Base-by-base conservation (phyloP, 2,888 invertebrate genomes). In the Antheraea yamamai region DNA sequence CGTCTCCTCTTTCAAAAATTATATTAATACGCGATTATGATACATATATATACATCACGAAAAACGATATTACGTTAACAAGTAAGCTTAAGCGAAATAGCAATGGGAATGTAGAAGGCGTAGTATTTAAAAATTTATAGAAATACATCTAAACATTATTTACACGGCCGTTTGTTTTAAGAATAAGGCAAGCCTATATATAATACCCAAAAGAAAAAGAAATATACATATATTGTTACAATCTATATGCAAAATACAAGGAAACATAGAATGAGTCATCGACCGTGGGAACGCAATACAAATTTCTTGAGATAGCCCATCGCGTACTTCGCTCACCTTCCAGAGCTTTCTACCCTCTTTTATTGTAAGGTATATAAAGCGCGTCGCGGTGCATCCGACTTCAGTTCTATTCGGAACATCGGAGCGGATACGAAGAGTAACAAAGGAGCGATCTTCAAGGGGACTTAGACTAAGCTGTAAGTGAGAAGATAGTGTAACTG, bases 71-170 rank as follows among this genome's bases (percentile, higher is more conserved):
- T 26, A 64, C 10, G 1, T 14, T 20, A 39, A 12, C 1, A 70
- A 23, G 39, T 39, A 70, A 70, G 70, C 39, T 70, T 39, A 70
- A 70, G 70, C n/a, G 47, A 47, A 39, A 18, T 12, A 70, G 20
- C 70, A 70, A 39, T 18, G 70, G 70, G 70, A 70, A 70, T 70
- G 70, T 70, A 70, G 39, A 70, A 70, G 39, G n/a, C 30, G 16
- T 30, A 66, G 64, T 16, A 12, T 14, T 66, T 2, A 16, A 61
- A 26, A 66, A 30, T 14, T 26, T 66, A 23, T 61, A 23, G 1
- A 61, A 10, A 23, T 23, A 61, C 20, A 58, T 58, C 52, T 52
- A 52, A 52, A 52, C 14, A 52, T 18, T 52, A 52, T 12, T 23
- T n/a, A 61, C 61, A 61, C 23, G 23, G 61, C 61, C 61, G 10